Conservation (phyloP, 2,888 invertebrate genomes). For the Dynastes grantii region DNA sequence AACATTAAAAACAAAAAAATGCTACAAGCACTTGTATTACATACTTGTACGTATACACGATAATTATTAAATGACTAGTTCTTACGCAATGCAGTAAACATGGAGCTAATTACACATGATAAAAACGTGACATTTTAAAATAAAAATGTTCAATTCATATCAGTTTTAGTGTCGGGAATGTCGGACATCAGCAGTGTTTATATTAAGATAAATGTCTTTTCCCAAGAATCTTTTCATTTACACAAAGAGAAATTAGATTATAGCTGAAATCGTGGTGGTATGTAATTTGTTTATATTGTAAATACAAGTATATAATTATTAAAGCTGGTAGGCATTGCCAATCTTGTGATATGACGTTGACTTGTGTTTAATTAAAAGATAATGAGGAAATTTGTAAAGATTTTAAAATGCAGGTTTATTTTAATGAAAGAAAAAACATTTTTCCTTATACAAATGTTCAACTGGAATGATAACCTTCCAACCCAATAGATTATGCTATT, state of each 20-base stretch:
- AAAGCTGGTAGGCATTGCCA: no score
- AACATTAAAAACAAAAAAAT: no score
- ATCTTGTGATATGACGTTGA: no score
- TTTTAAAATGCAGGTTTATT: no score
- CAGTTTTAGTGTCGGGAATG: background rate
- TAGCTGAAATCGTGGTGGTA: background rate
- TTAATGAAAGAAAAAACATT: no score
- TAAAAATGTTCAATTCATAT: background rate
- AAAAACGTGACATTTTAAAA: constrained; percentile 6
- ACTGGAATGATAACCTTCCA: no score
- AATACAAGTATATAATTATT: no score
- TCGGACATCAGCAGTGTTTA: constrained; percentile 10
- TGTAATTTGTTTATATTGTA: background rate
- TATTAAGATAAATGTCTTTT: constrained; percentile 13
- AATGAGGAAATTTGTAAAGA: no score
- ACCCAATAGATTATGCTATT: no score
- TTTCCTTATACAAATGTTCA: no score
- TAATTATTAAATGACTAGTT: background rate
- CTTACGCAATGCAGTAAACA: background rate
- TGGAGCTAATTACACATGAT: background rate
- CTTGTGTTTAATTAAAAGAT: no score
- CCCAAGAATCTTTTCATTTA: background rate
- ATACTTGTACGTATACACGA: background rate
- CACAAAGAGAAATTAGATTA: constrained; percentile 6
- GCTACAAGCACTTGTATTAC: no score